Base-by-base conservation (phyloP, 1,140 invertebrate genomes). In the Magallana angulata region DNA sequence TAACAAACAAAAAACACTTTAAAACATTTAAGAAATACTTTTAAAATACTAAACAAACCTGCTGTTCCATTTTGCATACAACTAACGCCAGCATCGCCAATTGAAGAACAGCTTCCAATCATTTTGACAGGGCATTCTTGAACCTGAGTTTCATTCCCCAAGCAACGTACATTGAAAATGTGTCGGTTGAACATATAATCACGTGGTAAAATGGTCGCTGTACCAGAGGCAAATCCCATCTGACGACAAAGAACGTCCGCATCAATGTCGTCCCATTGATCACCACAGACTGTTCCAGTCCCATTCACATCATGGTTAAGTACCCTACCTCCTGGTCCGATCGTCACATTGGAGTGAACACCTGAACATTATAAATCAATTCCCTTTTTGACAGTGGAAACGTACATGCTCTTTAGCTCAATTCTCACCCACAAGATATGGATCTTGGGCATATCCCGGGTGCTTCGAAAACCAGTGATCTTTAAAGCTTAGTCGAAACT, bases 211-310 rank as follows among this genome's bases (percentile, higher is more conserved):
- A 7, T 18, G 18, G 6, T 64, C 6, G 60, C 60, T n/a, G 60
- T 64, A 16, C 60, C 60, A 64, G 60, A 64, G 7, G 60, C 16
- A 81, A 18, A 81, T 48, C 76, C 76, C 76, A 81, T 81, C 48
- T 81, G 30, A 24, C 76, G 24, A 81, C 76, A 81, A 48, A 56
- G 5, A 1, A 81, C 76, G 76, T 81, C 4, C 6, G 76, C 76
- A 30, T 48, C 76, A 14, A 48, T 81, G 24, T 48, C 48, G 24
- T 81, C 76, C 76, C 76, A 81, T 30, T 56, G 30, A 30, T 81
- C 76, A 56, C 48, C 24, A 30, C 76, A 81, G n/a, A 81, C 76
- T 9, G 48, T 56, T 8, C 76, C 76, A 7, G 60, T 64, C n/a
- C 60, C 60, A 18, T 64, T 64, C 16, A 16, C 7, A 18, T 16